Base-by-base conservation (phyloP, 53 echinoderm and acorn worm species). In the Paracentrotus lividus region DNA sequence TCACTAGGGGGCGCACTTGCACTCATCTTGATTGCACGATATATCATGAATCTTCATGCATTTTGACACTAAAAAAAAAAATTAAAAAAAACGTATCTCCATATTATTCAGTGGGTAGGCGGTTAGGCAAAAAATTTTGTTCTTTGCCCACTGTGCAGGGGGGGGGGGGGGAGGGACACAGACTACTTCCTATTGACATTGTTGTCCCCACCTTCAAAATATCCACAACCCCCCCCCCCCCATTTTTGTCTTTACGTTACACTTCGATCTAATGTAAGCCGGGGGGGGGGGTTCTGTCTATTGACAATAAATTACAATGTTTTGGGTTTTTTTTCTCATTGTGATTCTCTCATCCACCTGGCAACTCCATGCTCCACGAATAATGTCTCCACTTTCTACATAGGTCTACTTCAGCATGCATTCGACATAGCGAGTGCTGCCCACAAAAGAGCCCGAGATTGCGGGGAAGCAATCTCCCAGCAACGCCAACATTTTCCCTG, bases 1-100 rank as follows among this genome's bases (percentile, higher is more conserved):
- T 21, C 72, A 72, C 18, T 18, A 72, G 72, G 72, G 72, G 72
- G 72, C 72, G 72, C 12, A 72, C 72, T 72, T 72, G 18, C 72
- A 72, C 72, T 40, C 40, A 40, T 16, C 72, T 20, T 38, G 36
- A 20, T 20, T 36, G 38, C 36, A 64, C 1, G 64, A 72, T 38
- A 72, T 14, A 72, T 67, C 31, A 67, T 16, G n/a, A 5, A 23
- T 67, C 32, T 33, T 33, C 4, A 29, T n/a, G 9, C 26, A 29
- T 8, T 66, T 1, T 67, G 14, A 67, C 34, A 67, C 31, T 32
- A 12, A 33, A 14, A 67, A 67, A 32, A 14, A 13, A 32, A 34
- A 32, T 0, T 59, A 3, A 33, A 34, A 67, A 56, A 59, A 59
- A n/a, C n/a, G n/a, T n/a, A n/a, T n/a, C n/a, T n/a, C n/a, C n/a